phyloP scores from a whole-genome alignment of 2,888 invertebrate species.

The Gerris lacustris region DNA sequence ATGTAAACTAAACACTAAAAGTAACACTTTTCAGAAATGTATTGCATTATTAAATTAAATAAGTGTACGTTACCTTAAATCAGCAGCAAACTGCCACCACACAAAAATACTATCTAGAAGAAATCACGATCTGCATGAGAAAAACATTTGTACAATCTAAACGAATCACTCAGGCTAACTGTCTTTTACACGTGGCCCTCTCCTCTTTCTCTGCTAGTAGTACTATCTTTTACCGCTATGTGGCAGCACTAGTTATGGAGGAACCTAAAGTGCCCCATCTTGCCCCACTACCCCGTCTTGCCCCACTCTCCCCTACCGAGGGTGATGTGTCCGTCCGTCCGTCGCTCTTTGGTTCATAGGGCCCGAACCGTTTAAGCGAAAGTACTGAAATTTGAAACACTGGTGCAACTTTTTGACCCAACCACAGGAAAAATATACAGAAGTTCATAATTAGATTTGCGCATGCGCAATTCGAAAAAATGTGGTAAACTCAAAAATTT shows the following conservation, averaged over 20 bases:
- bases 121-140: not conserved
- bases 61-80: not conserved
- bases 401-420: too few relatives aligned
- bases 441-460: too few relatives aligned
- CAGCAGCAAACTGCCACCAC: not conserved
- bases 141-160: not conserved
- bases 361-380: too few relatives aligned
- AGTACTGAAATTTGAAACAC: too few relatives aligned
- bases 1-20: not conserved
- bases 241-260: not conserved
- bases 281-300: not conserved
- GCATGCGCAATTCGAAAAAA: too few relatives aligned
- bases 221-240: not conserved
- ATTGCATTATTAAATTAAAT: not conserved
- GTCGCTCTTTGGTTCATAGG: too few relatives aligned
- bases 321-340: too few relatives aligned
- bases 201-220: not conserved
- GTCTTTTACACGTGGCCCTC: not conserved
- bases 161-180: not conserved
- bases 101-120: not conserved
- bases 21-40: not conserved
- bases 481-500: too few relatives aligned
- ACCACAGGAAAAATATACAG: too few relatives aligned
- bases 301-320: conserved; percentile 2
- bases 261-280: not conserved